A percentile compares a stretch with the other conserved stretches of the same genome.
These are phyloP conservation scores for Dolichallabes microphthalmus DNA, from an alignment of 2,113 vertebrate species.

Conservation along the genomic window DNA sequence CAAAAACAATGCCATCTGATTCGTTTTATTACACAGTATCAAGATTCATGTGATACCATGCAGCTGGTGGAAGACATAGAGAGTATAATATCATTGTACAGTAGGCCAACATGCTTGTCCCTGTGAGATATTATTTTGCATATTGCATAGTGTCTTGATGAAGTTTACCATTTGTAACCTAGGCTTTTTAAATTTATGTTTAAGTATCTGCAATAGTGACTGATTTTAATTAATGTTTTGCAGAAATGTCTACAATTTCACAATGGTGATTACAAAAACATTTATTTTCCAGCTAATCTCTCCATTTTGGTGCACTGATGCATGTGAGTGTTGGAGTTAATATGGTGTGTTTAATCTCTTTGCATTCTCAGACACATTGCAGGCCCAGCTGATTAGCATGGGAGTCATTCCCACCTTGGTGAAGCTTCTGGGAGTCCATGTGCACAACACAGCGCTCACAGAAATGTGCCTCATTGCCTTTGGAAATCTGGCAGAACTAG, in stretches of 20 bases:
- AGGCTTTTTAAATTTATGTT: neutral
- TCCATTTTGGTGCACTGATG: conserved; percentile 17
- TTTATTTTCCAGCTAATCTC: neutral
- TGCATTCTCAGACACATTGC: conserved; percentile 83
- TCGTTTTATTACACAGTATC: neutral
- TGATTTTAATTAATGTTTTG: conserved; percentile 1
- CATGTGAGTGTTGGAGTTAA: neutral
- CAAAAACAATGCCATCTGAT: neutral
- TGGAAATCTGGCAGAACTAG: conserved; percentile 96
- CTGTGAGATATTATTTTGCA: neutral
- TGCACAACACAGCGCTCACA: conserved; percentile 89
- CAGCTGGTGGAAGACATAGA: neutral
- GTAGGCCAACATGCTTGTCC: neutral
- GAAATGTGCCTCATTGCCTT: conserved; percentile 99
- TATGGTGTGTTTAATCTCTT: conserved; percentile 32
- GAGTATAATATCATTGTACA: neutral
- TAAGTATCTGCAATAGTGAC: neutral
- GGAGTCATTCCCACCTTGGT: conserved; percentile 96
- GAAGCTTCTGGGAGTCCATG: conserved; percentile 89
- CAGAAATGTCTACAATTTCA: neutral
- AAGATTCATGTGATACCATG: neutral
- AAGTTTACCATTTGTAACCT: neutral
- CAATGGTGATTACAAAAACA: neutral
- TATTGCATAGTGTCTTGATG: conserved; percentile 11
- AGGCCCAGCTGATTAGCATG: conserved; percentile 96